Evolutionary conservation across 2,113 vertebrate species (phyloP).

Genomic region (Terrapene triunguis): DNA sequence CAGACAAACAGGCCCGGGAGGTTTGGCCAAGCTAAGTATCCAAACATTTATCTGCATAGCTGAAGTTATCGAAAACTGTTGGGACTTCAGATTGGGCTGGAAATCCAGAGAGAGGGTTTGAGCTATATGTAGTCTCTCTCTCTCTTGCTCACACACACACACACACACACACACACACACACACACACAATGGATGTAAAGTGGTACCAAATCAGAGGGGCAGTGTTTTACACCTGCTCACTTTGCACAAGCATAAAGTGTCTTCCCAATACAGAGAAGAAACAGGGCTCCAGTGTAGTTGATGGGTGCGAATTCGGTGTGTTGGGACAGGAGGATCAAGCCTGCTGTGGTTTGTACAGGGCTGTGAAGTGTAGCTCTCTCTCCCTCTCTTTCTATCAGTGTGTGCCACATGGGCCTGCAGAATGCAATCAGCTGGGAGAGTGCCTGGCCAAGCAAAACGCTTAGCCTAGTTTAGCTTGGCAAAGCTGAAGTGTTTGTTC

Average conservation of each 20-base stretch:
- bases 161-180: accelerated
- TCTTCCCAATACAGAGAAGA: neutral
- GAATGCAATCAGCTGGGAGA: neutral
- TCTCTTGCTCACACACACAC: neutral
- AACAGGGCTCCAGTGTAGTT: accelerated
- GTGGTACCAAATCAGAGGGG: accelerated
- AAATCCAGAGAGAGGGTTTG: neutral
- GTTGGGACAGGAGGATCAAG: neutral
- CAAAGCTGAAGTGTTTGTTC: conserved; percentile 1
- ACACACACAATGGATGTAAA: accelerated
- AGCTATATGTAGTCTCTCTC: neutral
- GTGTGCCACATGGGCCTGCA: neutral
- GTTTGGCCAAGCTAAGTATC: neutral
- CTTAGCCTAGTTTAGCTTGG: neutral
- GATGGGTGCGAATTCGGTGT: accelerated
- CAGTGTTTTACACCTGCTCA: accelerated
- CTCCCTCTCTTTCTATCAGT: neutral
- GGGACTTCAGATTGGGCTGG: neutral
- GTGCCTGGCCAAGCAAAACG: neutral
- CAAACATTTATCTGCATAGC: neutral
- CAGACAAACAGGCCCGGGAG: neutral
- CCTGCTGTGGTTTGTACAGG: accelerated
- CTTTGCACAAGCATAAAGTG: neutral
- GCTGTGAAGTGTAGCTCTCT: neutral
- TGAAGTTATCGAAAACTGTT: neutral